Percentiles rank a stretch among this genome's conserved stretches.
Evolutionary conservation across 1,140 invertebrate genomes (phyloP).

Genomic region (Chymomyza costata): DNA sequence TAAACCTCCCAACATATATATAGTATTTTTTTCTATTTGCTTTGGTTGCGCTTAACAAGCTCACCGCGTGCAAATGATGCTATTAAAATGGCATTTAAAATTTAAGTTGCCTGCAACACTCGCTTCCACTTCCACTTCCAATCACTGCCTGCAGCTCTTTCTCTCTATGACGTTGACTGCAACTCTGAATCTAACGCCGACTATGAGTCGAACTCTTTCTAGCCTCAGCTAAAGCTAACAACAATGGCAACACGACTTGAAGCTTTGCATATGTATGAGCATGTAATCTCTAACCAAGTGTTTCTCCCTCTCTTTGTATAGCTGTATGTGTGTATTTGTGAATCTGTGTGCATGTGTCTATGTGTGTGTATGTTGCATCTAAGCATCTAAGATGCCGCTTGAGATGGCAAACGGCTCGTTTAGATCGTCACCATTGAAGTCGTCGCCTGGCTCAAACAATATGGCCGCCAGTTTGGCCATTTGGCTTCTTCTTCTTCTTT

Average conservation of each 20-base stretch:
- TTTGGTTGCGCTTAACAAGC: constrained; percentile 48
- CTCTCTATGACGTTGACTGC: no score
- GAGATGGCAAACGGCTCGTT: constrained; percentile 48
- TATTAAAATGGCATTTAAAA: constrained; percentile 72
- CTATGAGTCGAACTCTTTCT: no score
- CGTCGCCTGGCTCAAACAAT: constrained; percentile 7
- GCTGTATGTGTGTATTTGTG: constrained; percentile 12
- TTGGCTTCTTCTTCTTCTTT: constrained; percentile 24
- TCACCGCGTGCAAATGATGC: constrained; percentile 67
- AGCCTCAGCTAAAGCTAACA: constrained; percentile 25
- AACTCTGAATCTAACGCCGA: no score
- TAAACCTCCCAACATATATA: no score
- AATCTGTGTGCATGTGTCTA: constrained; percentile 32
- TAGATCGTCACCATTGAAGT: constrained; percentile 62
- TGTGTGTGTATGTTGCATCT: constrained; percentile 27
- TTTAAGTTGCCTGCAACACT: constrained; percentile 57
- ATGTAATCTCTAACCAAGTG: constrained; percentile 57
- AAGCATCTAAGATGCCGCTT: constrained; percentile 67
- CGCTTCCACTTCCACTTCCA: no score
- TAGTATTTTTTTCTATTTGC: no score
- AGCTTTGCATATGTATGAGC: constrained; percentile 61
- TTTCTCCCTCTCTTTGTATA: background rate
- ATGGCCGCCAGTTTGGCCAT: constrained; percentile 20
- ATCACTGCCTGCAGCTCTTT: constrained; percentile 9
- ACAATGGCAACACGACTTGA: constrained; percentile 56